Evolutionary conservation across 2,888 invertebrate species (phyloP), one percentile per base, ranked within the genome.

Genomic region (Lycophotia porphyrea): DNA sequence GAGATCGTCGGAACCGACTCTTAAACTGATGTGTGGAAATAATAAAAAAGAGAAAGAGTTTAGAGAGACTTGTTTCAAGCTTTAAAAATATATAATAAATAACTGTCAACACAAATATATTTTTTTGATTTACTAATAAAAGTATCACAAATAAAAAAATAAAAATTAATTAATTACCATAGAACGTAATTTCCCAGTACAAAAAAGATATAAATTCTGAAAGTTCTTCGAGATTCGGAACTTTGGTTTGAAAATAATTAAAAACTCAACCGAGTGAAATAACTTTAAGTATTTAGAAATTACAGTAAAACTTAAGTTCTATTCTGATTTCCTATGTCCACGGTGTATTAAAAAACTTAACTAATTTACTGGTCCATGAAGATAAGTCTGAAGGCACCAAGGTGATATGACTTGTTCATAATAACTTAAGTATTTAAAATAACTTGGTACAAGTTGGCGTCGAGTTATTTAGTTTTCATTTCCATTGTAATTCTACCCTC

Each of bases 281-380:
- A 61, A 67, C 66, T 66, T 65, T 81, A 85, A 77, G 71, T 75
- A 77, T 72, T 61, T 49, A 60, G 44, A 74, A 47, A 58, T 49
- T 63, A 67, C 13, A 52, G 5, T 24, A 81, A 63, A 55, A 80
- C 49, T 31, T 71, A n/a, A 27, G 4, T 21, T 52, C 31, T n/a
- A 61, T 61, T 78, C 42, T 36, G 58, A 52, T 42, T 60, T 68
- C 58, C 68, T 60, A 67, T 80, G 47, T n/a, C 24, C n/a, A 47
- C 58, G 27, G 15, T 72, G 34, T 74, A 27, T 21, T 7, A 27
- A 21, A 4, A 24, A 21, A 24, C 58, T 47, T 49, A 49, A 49
- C 47, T 47, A 47, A 24, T 47, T 47, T 47, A 47, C 44, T 47
- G 36, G 7, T 24, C 8, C 18, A 18, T 36, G 15, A 55, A n/a